Percentiles rank a stretch among this genome's conserved stretches.
These are phyloP conservation scores for Adelognathus sp. DNA, from an alignment of 2,888 invertebrate species.

Conservation along the genomic window DNA sequence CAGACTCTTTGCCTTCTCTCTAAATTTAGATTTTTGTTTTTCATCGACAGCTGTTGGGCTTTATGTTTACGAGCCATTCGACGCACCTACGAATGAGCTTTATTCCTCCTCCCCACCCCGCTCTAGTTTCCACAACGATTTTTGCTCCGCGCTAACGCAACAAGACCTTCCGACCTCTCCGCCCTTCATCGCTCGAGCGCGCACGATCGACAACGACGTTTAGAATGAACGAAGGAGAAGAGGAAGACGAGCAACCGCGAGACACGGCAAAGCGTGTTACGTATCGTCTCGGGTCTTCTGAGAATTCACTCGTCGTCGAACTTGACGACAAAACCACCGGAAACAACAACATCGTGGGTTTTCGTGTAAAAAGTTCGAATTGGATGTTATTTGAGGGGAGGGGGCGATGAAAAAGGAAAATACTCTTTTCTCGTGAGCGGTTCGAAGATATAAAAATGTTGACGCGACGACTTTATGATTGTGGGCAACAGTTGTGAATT, in stretches of 20 bases:
- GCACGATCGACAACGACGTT: not conserved
- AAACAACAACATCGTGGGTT: no score
- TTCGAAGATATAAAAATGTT: no score
- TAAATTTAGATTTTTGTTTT: slow-evolving; percentile 78
- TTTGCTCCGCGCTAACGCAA: slow-evolving; percentile 49
- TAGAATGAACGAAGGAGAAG: no score
- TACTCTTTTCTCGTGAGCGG: no score
- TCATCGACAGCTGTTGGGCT: slow-evolving; percentile 78
- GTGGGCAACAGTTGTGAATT: no score
- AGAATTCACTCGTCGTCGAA: not conserved
- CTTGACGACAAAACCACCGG: not conserved
- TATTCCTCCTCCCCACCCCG: slow-evolving; percentile 63
- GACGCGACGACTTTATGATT: no score
- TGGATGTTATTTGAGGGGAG: no score
- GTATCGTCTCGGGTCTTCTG: not conserved
- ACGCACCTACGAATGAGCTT: slow-evolving; percentile 74
- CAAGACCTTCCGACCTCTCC: no score
- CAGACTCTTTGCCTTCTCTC: slow-evolving; percentile 54
- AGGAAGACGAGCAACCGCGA: not conserved
- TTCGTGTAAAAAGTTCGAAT: no score
- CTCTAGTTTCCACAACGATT: not conserved
- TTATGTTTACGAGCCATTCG: slow-evolving; percentile 77
- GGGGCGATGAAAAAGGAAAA: no score
- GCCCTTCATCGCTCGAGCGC: no score
- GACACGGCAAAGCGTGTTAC: not conserved